Evolutionary conservation across 2,113 vertebrate species (phyloP).

Genomic region (Marcusenius ussheri): DNA sequence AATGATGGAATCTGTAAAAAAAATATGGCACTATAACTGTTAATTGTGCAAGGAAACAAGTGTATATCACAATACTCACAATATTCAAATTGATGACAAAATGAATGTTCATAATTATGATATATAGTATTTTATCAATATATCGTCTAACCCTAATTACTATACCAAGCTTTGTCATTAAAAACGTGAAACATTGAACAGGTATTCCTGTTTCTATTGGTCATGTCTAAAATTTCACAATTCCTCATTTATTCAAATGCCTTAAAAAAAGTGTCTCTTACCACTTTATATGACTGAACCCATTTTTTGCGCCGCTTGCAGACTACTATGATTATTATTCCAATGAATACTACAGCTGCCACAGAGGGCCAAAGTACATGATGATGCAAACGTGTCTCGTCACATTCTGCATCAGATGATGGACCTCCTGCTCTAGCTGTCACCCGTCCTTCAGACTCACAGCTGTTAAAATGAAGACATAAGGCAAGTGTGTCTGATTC

Average conservation of each 20-base stretch:
- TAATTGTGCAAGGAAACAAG: background rate
- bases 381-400: accelerated
- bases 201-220: background rate
- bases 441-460: background rate
- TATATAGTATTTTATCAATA: background rate
- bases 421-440: conserved; percentile 11
- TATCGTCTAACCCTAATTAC: background rate
- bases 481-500: conserved; percentile 4
- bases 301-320: background rate
- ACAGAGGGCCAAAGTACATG: background rate
- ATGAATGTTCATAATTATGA: background rate
- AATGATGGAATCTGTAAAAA: background rate
- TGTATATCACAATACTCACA: background rate
- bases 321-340: background rate
- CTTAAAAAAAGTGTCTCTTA: background rate
- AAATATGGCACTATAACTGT: background rate
- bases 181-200: background rate
- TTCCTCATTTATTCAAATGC: background rate
- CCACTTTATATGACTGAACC: background rate
- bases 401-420: conserved; percentile 12
- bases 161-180: background rate
- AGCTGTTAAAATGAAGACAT: background rate
- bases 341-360: background rate
- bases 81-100: background rate
- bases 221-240: background rate